A percentile compares a stretch with the other conserved stretches of the same genome.
phyloP scores from a whole-genome alignment of 35 echinoderm and acorn worm genomes.

The Lytechinus variegatus region DNA sequence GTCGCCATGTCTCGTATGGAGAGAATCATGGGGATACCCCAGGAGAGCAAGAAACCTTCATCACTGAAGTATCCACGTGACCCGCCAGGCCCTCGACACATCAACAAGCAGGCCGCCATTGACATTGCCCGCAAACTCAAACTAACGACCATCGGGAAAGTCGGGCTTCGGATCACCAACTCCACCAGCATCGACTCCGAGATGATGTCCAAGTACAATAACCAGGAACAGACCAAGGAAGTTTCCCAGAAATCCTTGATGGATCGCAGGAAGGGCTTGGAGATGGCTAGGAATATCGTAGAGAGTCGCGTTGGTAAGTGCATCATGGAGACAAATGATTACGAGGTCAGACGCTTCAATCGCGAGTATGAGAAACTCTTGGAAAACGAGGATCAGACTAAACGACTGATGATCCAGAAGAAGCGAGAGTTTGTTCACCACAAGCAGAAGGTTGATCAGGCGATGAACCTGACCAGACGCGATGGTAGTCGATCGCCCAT shows the following conservation, averaged over 20 bases:
- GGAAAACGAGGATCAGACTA: slow-evolving; percentile 63
- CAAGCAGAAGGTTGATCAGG: neutral
- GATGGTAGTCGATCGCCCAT: neutral
- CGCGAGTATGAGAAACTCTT: slow-evolving; percentile 59
- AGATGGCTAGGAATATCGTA: slow-evolving; percentile 77
- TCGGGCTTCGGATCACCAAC: slow-evolving; percentile 67
- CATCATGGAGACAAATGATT: slow-evolving; percentile 87
- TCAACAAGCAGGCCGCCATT: slow-evolving; percentile 85
- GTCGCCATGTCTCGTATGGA: slow-evolving; percentile 41
- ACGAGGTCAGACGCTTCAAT: slow-evolving; percentile 69
- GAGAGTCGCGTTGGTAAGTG: slow-evolving; percentile 90
- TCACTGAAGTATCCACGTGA: slow-evolving; percentile 56
- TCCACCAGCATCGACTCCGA: slow-evolving; percentile 38
- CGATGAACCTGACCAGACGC: neutral
- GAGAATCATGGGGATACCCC: slow-evolving; percentile 54
- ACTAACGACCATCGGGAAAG: slow-evolving; percentile 83
- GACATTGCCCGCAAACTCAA: slow-evolving; percentile 81
- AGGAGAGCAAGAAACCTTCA: slow-evolving; percentile 78
- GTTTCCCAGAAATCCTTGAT: slow-evolving; percentile 68
- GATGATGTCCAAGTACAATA: slow-evolving; percentile 4
- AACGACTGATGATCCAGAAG: slow-evolving; percentile 62
- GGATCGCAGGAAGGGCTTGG: slow-evolving; percentile 74
- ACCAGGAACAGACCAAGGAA: neutral
- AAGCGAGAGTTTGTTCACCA: slow-evolving; percentile 76
- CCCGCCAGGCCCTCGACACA: slow-evolving; percentile 63